These are phyloP conservation scores for Eupithecia insigniata DNA, from an alignment of 2,888 invertebrate species.

Conservation along the genomic window DNA sequence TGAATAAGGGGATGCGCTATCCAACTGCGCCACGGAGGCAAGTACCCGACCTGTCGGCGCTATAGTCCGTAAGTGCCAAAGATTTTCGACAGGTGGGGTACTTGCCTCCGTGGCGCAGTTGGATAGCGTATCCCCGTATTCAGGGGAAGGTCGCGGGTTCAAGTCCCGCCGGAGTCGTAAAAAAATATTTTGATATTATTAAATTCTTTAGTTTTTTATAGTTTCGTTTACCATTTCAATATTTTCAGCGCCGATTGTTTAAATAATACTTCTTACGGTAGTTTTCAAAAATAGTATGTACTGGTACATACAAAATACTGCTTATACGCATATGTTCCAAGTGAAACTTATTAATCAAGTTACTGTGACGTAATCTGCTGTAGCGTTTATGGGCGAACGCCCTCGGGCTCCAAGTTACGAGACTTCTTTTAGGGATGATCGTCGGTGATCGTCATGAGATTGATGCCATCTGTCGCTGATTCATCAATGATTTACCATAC, in stretches of 20 bases:
- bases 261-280: background rate
- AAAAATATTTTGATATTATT: no score
- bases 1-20: no score
- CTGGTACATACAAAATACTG: no score
- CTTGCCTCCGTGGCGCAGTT: no score
- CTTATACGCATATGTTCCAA: background rate
- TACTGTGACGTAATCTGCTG: conserved; percentile 49
- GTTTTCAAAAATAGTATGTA: no score
- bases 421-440: conserved; percentile 52
- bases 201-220: background rate
- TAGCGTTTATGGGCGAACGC: conserved; percentile 76
- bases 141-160: no score
- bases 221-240: background rate
- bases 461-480: conserved; percentile 10
- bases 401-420: conserved; percentile 63
- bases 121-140: no score
- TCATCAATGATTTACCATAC: conserved; percentile 7
- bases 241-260: background rate
- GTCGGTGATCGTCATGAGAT: conserved; percentile 16
- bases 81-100: no score
- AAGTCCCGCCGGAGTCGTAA: no score
- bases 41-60: no score
- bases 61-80: no score
- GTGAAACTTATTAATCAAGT: conserved; percentile 20
- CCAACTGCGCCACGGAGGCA: no score